Evolutionary conservation across 2,797 vertebrate species (phyloP).

Genomic region (Lerista edwardsae): DNA sequence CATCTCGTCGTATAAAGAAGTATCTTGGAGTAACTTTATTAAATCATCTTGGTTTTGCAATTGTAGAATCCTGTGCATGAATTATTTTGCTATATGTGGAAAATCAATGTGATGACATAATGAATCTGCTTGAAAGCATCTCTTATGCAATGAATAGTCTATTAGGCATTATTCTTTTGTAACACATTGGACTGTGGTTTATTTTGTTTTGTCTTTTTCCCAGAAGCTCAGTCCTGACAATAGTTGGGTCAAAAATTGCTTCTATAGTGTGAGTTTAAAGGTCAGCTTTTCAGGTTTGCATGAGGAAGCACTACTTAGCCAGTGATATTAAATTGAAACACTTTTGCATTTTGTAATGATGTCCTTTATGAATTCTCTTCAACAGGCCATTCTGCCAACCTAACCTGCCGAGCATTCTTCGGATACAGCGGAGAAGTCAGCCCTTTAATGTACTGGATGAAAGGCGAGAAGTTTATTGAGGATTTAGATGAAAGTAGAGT

Average conservation of each 20-base stretch:
- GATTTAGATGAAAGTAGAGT: constrained; percentile 95
- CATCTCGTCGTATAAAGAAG: constrained; percentile 1
- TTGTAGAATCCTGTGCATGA: neutral
- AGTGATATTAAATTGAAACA: constrained; percentile 36
- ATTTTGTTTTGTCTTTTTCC: neutral
- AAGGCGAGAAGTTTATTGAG: constrained; percentile 98
- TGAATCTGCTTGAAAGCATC: neutral
- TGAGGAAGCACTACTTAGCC: constrained; percentile 40
- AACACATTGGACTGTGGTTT: neutral
- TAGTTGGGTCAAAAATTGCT: constrained; percentile 7
- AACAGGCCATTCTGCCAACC: constrained; percentile 89
- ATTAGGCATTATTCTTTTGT: neutral
- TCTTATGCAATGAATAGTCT: neutral
- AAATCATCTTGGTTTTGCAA: neutral
- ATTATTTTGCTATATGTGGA: neutral
- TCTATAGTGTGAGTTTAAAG: neutral
- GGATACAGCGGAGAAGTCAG: constrained; percentile 95
- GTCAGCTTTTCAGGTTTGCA: constrained; percentile 26
- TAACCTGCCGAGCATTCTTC: constrained; percentile 96
- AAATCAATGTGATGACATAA: neutral
- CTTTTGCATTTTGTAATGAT: constrained; percentile 43
- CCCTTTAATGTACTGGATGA: constrained; percentile 98
- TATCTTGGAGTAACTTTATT: neutral
- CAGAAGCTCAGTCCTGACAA: neutral
- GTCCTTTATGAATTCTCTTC: constrained; percentile 59